Evolutionary conservation across 2,888 invertebrate species (phyloP).

Genomic region (Oxytorus armatus): DNA sequence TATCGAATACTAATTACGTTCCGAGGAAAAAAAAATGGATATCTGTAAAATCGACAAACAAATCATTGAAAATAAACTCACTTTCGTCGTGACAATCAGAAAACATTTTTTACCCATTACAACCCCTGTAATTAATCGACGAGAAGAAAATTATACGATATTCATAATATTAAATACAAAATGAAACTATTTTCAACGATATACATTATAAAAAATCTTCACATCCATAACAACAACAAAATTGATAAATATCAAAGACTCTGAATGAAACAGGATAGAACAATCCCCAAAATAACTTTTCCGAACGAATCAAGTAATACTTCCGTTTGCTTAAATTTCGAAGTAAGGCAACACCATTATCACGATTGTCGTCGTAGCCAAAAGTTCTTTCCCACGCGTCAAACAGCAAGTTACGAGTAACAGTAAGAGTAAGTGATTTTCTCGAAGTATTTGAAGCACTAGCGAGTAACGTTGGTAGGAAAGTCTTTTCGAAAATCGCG

Average conservation of each 20-base stretch:
- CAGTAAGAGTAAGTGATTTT: constrained; percentile 93
- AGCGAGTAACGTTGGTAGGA: constrained; percentile 90
- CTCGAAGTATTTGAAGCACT: constrained; percentile 93
- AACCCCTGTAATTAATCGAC: too few species aligned
- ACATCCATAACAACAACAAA: too few species aligned
- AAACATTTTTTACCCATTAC: too few species aligned
- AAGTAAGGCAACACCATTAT: constrained; percentile 76
- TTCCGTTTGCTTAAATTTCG: constrained; percentile 82
- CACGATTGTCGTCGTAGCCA: constrained; percentile 88
- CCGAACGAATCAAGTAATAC: constrained; percentile 77
- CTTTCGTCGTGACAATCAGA: too few species aligned
- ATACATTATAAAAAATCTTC: too few species aligned
- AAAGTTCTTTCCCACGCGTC: constrained; percentile 93
- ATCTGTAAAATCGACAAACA: too few species aligned
- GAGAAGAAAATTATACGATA: too few species aligned
- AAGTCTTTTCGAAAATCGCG: constrained; percentile 92
- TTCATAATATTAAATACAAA: too few species aligned
- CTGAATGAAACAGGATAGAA: background rate
- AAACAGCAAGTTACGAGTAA: constrained; percentile 95
- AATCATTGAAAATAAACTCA: background rate
- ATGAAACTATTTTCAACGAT: too few species aligned
- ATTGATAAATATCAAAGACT: background rate
- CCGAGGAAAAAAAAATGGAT: too few species aligned
- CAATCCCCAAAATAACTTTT: background rate
- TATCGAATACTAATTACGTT: too few species aligned